Evolutionary conservation across 2,888 invertebrate genomes (phyloP), one percentile per base, ranked within the genome.

Genomic region (Terebella lapidaria): DNA sequence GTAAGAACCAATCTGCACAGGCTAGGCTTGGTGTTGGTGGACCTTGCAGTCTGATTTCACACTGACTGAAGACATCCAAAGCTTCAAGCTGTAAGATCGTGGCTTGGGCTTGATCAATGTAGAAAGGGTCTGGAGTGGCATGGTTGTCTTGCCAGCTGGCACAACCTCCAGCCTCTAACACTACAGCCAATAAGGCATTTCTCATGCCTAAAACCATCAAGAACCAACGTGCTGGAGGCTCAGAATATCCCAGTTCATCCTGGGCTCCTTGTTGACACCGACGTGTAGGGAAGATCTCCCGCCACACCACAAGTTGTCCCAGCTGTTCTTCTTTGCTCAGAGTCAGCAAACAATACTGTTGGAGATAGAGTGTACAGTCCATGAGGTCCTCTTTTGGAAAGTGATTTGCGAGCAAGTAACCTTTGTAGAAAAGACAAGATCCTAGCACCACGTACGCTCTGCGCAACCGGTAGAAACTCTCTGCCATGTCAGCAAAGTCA

Each of bases 61-160:
- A 64, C n/a, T 61, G 58, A 26, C 25, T 27, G 54, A 65, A 53
- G 18, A 62, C 58, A 27, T 64, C 71, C 3, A 72, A 67, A 66
- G 72, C 73, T 60, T 74, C 72, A 35, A 81, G 67, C 65, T 78
- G 78, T 27, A 74, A 65, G 22, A 94, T 78, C 1, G 92, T 92
- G 64, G 91, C 90, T 77, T 91, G 90, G 56, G 90, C 92, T 80
- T 94, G 93, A 81, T 93, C 92, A 0, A 94, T 90, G 72, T 92
- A 91, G 80, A 92, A 90, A 1, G 89, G 86, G 62, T 91, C 89
- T 0, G 91, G 91, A 0, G 87, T 86, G 1, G 71, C 70, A 30
- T 69, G 59, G 2, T 73, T 76, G 45, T 69, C 70, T 3, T 65
- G 71, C 56, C 61, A 64, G 10, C 64, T 64, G 20, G 75, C 67